Evolutionary conservation across 2,797 vertebrate species (phyloP).

Genomic region (Loris lydekkerianus): DNA sequence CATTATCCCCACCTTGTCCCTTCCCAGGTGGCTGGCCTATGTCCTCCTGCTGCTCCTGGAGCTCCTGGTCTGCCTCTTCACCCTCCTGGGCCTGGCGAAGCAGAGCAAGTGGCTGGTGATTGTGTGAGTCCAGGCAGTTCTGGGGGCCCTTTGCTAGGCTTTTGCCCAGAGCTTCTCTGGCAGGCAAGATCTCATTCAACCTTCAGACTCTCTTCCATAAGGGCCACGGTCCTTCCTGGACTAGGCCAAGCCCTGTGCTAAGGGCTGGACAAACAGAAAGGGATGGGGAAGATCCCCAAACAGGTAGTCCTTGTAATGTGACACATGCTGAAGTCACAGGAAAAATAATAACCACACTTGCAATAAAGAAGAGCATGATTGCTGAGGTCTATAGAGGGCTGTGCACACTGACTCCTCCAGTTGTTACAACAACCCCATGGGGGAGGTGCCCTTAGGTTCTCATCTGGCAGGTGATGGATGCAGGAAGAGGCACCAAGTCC

Average conservation of each 20-base stretch:
- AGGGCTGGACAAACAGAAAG: not conserved
- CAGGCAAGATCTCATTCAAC: not conserved
- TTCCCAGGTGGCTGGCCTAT: conserved; percentile 94
- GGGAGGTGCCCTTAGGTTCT: not conserved
- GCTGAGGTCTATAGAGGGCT: not conserved
- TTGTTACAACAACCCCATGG: not conserved
- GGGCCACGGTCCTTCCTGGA: fast-evolving
- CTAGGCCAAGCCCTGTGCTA: not conserved
- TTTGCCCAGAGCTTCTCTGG: no score
- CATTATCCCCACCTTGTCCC: not conserved
- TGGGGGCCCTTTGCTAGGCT: no score
- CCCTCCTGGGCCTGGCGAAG: conserved; percentile 95
- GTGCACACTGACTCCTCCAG: fast-evolving
- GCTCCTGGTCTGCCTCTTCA: conserved; percentile 95
- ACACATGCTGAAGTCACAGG: not conserved
- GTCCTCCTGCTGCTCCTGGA: conserved; percentile 94
- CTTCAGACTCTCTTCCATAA: not conserved
- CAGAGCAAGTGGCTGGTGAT: conserved; percentile 96
- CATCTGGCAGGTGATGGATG: fast-evolving
- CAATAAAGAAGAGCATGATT: not conserved
- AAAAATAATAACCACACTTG: fast-evolving
- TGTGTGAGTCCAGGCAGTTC: conserved; percentile 89
- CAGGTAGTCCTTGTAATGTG: fast-evolving
- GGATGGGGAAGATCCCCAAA: not conserved
- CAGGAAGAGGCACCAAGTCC: fast-evolving